Percentiles rank a stretch among this genome's conserved stretches.
These are phyloP conservation scores for Caranx ignobilis DNA, from an alignment of 2,113 vertebrate species.

Conservation along the genomic window DNA sequence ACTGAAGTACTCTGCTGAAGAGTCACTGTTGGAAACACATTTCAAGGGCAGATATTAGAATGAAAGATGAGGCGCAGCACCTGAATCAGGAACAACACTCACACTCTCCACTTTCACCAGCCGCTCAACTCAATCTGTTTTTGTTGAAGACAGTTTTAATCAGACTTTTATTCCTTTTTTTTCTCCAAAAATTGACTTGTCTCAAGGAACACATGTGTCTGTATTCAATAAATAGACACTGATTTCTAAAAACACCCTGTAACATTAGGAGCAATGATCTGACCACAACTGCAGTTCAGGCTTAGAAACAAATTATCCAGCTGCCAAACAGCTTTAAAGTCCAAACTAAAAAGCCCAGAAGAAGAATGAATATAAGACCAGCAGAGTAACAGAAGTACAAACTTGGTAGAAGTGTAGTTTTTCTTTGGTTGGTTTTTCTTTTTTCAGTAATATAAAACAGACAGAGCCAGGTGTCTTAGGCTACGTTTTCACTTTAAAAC, in stretches of 20 bases:
- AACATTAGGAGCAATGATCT: not conserved
- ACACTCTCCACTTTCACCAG: not conserved
- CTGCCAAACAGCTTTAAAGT: too few species aligned
- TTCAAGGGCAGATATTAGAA: not conserved
- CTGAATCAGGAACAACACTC: not conserved
- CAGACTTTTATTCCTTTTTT: not conserved
- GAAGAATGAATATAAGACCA: too few species aligned
- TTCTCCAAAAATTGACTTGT: not conserved
- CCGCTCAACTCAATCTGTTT: not conserved
- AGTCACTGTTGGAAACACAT: constrained; percentile 2
- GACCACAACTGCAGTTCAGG: not conserved
- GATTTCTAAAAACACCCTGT: not conserved
- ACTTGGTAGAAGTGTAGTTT: too few species aligned
- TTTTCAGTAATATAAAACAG: too few species aligned
- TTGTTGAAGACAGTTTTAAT: not conserved
- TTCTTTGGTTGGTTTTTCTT: too few species aligned
- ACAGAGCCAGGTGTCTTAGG: too few species aligned
- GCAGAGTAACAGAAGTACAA: too few species aligned
- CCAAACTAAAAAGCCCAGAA: not conserved
- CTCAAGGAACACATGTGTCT: not conserved
- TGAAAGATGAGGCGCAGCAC: not conserved
- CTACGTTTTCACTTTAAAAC: too few species aligned
- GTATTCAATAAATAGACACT: not conserved
- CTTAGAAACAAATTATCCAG: too few species aligned
- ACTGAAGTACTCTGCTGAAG: constrained; percentile 18